Evolutionary conservation across 2,888 invertebrate genomes (phyloP).

Genomic region (Lymantria dispar): DNA sequence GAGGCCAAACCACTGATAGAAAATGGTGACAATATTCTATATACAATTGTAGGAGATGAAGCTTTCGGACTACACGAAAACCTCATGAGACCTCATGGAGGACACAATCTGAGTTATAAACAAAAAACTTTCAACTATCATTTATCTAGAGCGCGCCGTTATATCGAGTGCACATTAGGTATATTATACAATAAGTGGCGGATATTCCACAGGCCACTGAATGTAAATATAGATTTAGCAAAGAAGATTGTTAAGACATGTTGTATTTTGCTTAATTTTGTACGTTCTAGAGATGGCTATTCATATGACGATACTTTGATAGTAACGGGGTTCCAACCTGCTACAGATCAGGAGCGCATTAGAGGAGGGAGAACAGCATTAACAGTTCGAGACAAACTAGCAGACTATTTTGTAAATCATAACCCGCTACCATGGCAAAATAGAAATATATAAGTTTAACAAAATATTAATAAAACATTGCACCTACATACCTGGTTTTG

Average conservation of each 20-base stretch:
- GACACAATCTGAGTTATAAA: conserved; percentile 8
- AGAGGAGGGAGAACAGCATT: conserved; percentile 9
- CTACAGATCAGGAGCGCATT: conserved; percentile 1
- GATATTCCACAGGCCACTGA: conserved; percentile 10
- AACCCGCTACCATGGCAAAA: conserved; percentile 2
- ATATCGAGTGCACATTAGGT: conserved; percentile 27
- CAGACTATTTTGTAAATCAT: conserved; percentile 7
- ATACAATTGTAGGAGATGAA: conserved; percentile 10
- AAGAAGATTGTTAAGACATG: conserved; percentile 13
- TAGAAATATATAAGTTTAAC: conserved; percentile 1
- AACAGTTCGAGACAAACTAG: conserved; percentile 10
- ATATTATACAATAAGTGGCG: conserved; percentile 13
- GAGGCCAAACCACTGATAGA: conserved; percentile 10
- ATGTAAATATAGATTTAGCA: conserved; percentile 9
- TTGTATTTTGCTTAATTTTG: conserved; percentile 18
- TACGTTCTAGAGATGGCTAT: conserved; percentile 12
- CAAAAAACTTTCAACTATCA: conserved; percentile 20
- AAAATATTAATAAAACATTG: conserved; percentile 1
- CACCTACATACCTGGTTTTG: conserved; percentile 4
- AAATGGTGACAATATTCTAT: conserved; percentile 8
- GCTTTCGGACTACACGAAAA: conserved; percentile 8
- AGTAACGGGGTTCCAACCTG: conserved; percentile 10
- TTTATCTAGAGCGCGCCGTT: conserved; percentile 18
- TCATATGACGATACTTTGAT: conserved; percentile 12
- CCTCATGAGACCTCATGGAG: conserved; percentile 5